Conservation (phyloP, 2,888 invertebrate genomes). For the Aphidoletes aphidimyza region DNA sequence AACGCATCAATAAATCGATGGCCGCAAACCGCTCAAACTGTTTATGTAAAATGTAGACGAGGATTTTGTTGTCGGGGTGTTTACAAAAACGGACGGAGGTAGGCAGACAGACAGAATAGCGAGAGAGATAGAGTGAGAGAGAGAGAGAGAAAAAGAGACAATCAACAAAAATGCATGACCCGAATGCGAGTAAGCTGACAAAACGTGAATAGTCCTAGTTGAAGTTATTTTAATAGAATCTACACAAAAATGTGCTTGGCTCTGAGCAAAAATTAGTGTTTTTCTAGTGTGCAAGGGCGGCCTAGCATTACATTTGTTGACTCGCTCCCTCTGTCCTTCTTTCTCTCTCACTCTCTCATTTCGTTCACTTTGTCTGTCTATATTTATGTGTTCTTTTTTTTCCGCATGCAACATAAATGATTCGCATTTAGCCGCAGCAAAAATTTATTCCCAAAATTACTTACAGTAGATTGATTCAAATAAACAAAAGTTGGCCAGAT, state of each 20-base stretch:
- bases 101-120: background rate
- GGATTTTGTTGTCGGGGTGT: too few relatives aligned
- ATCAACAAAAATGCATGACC: background rate
- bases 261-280: conserved; percentile 22
- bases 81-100: too few relatives aligned
- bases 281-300: background rate
- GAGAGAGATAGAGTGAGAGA: background rate
- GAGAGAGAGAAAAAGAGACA: background rate
- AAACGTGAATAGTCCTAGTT: background rate
- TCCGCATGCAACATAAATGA: background rate
- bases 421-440: background rate
- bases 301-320: background rate
- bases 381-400: background rate
- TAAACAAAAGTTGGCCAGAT: conserved; percentile 31
- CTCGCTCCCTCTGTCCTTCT: background rate
- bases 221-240: conserved; percentile 47
- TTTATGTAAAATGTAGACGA: background rate
- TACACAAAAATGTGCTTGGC: background rate
- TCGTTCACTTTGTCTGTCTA: background rate
- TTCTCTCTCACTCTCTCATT: background rate
- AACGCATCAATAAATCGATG: conserved; percentile 53
- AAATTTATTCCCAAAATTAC: conserved; percentile 5
- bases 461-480: conserved; percentile 50
- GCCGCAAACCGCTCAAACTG: background rate
- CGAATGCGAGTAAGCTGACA: background rate